These are phyloP conservation scores for Ypsolopha sequella DNA, from an alignment of 2,888 invertebrate genomes.

Conservation along the genomic window DNA sequence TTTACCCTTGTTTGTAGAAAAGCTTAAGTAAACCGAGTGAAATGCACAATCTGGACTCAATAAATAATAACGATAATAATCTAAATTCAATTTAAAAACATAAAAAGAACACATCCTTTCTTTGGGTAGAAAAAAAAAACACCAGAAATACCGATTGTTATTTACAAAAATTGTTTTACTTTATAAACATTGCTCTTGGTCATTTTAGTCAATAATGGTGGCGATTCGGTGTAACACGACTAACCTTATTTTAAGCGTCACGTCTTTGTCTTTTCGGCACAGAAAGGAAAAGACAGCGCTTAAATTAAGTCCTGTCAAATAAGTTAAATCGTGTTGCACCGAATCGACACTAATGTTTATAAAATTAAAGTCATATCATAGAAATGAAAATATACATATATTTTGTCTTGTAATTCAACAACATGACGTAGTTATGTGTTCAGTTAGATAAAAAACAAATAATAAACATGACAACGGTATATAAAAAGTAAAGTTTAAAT, in stretches of 20 bases:
- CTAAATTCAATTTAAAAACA: conserved; percentile 33
- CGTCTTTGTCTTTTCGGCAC: too few relatives aligned
- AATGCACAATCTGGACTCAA: conserved; percentile 65
- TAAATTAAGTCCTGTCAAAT: too few relatives aligned
- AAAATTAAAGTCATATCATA: too few relatives aligned
- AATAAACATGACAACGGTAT: not conserved
- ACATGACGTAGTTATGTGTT: not conserved
- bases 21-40: conserved; percentile 25
- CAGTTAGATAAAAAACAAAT: not conserved
- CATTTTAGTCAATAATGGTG: too few relatives aligned
- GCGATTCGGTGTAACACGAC: too few relatives aligned
- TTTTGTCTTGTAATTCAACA: not conserved
- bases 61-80: conserved; percentile 48
- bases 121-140: conserved; percentile 54
- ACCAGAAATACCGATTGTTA: conserved; percentile 32
- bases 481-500: not conserved
- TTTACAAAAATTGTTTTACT: not conserved
- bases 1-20: not conserved
- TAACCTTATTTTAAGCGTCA: too few relatives aligned
- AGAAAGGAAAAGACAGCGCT: too few relatives aligned
- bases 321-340: too few relatives aligned
- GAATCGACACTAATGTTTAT: too few relatives aligned
- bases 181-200: not conserved
- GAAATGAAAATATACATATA: too few relatives aligned
- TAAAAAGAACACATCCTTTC: conserved; percentile 60